Conservation (phyloP, 2,888 invertebrate species). For the Pyrochroa serraticornis region DNA sequence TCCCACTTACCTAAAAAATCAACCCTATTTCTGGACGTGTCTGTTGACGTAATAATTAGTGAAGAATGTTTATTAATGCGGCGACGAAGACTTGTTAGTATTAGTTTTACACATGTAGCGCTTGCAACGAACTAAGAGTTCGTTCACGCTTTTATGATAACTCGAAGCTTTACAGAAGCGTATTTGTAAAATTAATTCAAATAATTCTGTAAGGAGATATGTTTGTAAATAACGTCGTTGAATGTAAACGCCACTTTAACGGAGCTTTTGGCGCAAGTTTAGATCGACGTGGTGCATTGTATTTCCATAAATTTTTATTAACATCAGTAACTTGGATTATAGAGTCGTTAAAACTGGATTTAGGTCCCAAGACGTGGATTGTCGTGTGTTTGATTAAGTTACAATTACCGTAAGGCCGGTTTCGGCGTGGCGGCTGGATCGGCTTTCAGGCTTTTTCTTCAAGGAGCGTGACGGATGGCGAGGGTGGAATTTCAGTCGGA, state of each 20-base stretch:
- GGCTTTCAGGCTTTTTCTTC: slow-evolving; percentile 7
- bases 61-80: no score
- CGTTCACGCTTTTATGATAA: background rate
- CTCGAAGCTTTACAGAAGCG: background rate
- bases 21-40: no score
- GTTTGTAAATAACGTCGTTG: slow-evolving; percentile 10
- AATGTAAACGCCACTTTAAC: background rate
- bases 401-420: slow-evolving; percentile 11
- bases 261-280: background rate
- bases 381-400: slow-evolving; percentile 7
- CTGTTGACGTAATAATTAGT: no score
- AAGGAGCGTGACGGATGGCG: background rate
- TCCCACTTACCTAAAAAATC: no score
- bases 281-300: background rate
- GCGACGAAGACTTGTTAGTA: no score
- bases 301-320: slow-evolving; percentile 1
- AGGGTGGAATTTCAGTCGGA: slow-evolving; percentile 7
- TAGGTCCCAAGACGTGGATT: background rate
- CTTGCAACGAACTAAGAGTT: no score
- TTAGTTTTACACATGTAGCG: no score
- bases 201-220: slow-evolving; percentile 1
- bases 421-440: background rate
- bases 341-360: slow-evolving; percentile 9
- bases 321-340: slow-evolving; percentile 7
- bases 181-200: background rate